phyloP scores from a whole-genome alignment of 2,797 vertebrate species.

The Megalops cyprinoides region DNA sequence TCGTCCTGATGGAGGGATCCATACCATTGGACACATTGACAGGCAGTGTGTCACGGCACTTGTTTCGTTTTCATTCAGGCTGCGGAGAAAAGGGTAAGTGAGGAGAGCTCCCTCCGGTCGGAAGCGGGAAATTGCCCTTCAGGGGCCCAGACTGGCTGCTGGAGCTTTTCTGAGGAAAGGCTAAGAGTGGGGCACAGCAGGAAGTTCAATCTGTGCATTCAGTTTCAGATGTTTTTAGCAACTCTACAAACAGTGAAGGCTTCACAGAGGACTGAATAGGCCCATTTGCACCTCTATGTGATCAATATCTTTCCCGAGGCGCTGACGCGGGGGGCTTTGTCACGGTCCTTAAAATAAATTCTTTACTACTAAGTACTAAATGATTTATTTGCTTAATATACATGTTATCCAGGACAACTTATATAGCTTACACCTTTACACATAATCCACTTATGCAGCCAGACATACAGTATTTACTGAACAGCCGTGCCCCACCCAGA shows the following conservation, averaged over 20 bases:
- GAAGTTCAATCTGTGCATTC: neutral
- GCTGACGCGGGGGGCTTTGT: neutral
- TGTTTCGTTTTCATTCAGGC: neutral
- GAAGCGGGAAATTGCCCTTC: neutral
- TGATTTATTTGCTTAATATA: neutral
- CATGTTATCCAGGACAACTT: neutral
- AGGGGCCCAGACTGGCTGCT: neutral
- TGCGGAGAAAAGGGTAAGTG: neutral
- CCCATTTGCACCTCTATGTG: neutral
- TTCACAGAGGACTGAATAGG: constrained; percentile 1
- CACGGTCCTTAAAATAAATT: neutral
- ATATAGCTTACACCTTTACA: neutral
- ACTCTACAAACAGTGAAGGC: neutral
- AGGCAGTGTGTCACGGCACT: neutral
- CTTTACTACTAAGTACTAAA: neutral
- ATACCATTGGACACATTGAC: neutral
- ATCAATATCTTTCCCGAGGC: neutral
- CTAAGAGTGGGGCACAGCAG: neutral
- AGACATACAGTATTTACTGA: neutral
- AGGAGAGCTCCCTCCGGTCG: constrained; percentile 15
- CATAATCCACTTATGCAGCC: neutral
- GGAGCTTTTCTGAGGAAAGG: neutral
- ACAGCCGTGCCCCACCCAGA: too few relatives aligned
- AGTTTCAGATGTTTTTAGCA: neutral
- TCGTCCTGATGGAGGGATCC: neutral